Evolutionary conservation across 1,140 invertebrate genomes (phyloP).

Genomic region (Chionoecetes opilio): DNA sequence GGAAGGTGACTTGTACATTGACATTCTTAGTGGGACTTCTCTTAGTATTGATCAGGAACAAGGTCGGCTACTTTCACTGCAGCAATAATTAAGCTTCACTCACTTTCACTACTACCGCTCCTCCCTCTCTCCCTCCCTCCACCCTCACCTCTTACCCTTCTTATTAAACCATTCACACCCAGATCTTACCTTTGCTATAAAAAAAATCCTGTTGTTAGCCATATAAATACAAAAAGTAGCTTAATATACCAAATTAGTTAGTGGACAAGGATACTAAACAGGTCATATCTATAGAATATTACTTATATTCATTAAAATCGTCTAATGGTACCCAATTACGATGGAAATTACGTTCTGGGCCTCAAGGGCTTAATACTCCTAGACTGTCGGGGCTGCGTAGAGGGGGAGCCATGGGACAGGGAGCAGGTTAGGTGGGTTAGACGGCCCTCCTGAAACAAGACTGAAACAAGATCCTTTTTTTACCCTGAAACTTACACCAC

Average conservation of each 20-base stretch:
- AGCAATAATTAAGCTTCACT: background rate
- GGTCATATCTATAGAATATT: too few species aligned
- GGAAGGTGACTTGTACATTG: background rate
- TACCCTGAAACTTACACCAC: background rate
- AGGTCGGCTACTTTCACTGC: background rate
- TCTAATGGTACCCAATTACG: too few species aligned
- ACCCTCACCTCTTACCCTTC: background rate
- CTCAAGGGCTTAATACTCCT: too few species aligned
- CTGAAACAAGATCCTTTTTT: background rate
- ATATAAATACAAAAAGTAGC: too few species aligned
- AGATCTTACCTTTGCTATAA: too few species aligned
- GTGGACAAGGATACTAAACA: too few species aligned
- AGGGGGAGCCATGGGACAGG: background rate
- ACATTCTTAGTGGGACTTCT: background rate
- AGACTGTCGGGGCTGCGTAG: background rate
- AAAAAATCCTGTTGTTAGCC: too few species aligned
- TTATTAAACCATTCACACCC: too few species aligned
- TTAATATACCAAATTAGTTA: too few species aligned
- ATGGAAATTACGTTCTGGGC: too few species aligned
- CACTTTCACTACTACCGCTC: background rate
- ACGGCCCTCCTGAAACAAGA: background rate
- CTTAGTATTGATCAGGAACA: background rate
- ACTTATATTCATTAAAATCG: too few species aligned
- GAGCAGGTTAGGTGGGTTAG: background rate
- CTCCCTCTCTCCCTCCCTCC: background rate